These are phyloP conservation scores for Thymelicus acteon DNA, from an alignment of 2,888 invertebrate genomes.

Conservation along the genomic window DNA sequence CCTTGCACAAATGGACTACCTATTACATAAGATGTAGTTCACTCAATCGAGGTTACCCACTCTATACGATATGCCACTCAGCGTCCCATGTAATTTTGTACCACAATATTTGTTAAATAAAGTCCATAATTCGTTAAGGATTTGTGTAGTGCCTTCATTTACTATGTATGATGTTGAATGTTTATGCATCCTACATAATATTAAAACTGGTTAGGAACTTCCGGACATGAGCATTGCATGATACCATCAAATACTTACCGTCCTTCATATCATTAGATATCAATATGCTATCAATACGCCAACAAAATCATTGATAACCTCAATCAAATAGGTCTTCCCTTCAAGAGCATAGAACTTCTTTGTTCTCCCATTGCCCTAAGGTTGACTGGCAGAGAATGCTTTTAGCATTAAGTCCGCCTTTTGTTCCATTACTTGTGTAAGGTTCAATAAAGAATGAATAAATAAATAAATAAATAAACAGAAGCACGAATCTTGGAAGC, in stretches of 20 bases:
- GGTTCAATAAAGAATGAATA: no score
- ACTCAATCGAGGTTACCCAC: constrained; percentile 54
- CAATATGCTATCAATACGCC: no score
- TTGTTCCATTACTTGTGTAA: no score
- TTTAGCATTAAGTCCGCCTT: no score
- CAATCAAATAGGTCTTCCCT: no score
- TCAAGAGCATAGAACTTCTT: no score
- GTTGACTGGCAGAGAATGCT: no score
- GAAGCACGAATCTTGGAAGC: no score
- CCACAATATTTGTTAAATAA: not conserved
- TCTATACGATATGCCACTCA: constrained; percentile 6
- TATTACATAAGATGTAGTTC: constrained; percentile 57
- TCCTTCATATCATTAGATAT: not conserved
- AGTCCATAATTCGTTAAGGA: constrained; percentile 1
- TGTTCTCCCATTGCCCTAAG: no score
- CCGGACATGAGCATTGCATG: constrained; percentile 20
- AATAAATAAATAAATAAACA: no score
- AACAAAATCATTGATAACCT: no score
- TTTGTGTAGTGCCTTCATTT: not conserved
- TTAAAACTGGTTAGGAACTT: constrained; percentile 18
- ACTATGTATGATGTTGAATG: constrained; percentile 36
- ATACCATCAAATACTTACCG: not conserved
- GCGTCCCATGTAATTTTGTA: not conserved
- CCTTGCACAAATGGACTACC: constrained; percentile 39
- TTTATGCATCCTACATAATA: constrained; percentile 28